phyloP scores from a whole-genome alignment of 2,888 invertebrate species.

The Apamea sordens region DNA sequence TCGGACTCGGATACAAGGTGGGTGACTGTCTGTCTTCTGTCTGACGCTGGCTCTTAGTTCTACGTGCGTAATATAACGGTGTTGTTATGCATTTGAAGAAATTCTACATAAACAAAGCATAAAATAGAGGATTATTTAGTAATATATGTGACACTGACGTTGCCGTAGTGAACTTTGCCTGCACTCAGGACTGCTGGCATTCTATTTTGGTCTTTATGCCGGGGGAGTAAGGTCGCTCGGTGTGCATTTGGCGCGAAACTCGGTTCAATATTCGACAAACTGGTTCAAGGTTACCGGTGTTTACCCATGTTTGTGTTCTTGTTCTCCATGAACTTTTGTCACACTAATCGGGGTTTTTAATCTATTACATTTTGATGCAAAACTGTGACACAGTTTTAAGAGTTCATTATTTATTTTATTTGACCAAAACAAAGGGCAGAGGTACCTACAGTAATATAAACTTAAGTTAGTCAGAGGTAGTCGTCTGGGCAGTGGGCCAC shows the following conservation, averaged over 20 bases:
- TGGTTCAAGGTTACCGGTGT: conserved; percentile 63
- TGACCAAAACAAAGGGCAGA: not conserved
- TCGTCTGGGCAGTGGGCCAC: not conserved
- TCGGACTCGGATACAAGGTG: conserved; percentile 68
- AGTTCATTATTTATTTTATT: not conserved
- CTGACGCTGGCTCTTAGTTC: not conserved
- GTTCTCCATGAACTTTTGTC: conserved; percentile 38
- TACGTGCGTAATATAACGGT: not conserved
- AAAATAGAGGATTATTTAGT: conserved; percentile 9
- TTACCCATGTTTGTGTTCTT: conserved; percentile 45
- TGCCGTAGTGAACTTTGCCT: conserved; percentile 31
- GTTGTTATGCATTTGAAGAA: not conserved
- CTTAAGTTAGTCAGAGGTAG: not conserved
- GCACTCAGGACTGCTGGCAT: conserved; percentile 28
- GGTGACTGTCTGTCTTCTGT: conserved; percentile 21
- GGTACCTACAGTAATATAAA: too few relatives aligned
- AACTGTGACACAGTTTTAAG: not conserved
- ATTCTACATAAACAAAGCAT: not conserved
- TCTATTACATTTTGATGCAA: not conserved
- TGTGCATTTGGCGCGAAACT: conserved; percentile 28
- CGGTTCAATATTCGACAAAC: conserved; percentile 51
- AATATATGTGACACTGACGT: conserved; percentile 4
- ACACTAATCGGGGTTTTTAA: not conserved
- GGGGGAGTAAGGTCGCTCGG: conserved; percentile 38
- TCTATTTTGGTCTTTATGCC: conserved; percentile 50